These are phyloP conservation scores for Nesometra sesokonis DNA, from an alignment of 35 echinoderm and acorn worm genomes.

Conservation along the genomic window DNA sequence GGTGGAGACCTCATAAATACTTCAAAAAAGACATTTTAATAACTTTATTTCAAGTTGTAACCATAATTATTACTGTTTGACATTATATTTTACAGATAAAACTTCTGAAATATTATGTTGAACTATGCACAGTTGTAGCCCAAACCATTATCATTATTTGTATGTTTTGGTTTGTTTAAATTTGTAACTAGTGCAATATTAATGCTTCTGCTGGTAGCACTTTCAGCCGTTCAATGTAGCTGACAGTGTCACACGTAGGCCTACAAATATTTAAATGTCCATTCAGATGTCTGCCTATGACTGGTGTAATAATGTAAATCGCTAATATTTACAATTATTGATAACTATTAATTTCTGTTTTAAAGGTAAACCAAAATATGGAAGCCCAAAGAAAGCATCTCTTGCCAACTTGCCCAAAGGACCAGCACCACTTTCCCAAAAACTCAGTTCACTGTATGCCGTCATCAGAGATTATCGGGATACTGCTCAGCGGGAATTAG, in stretches of 20 bases:
- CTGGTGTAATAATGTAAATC: too few relatives aligned
- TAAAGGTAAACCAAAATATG: not conserved
- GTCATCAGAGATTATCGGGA: constrained; percentile 67
- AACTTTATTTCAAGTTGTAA: too few relatives aligned
- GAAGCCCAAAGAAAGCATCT: not conserved
- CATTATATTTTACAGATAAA: too few relatives aligned
- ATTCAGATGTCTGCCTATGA: too few relatives aligned
- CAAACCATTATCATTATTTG: not conserved
- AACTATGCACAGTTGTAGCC: not conserved
- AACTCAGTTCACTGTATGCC: constrained; percentile 67
- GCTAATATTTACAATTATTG: too few relatives aligned
- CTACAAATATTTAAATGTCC: not conserved
- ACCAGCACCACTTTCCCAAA: constrained; percentile 48
- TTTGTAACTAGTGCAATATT: not conserved
- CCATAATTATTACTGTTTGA: too few relatives aligned
- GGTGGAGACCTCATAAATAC: too few relatives aligned
- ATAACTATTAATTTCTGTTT: not conserved
- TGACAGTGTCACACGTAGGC: not conserved
- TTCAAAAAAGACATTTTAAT: too few relatives aligned
- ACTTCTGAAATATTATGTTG: too few relatives aligned
- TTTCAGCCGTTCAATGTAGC: not conserved
- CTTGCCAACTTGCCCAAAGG: not conserved
- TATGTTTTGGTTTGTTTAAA: not conserved
- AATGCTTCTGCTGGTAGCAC: not conserved
- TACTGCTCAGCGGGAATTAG: constrained; percentile 47